Conservation (phyloP, 1,140 invertebrate genomes). For the Papilio dardanus region DNA sequence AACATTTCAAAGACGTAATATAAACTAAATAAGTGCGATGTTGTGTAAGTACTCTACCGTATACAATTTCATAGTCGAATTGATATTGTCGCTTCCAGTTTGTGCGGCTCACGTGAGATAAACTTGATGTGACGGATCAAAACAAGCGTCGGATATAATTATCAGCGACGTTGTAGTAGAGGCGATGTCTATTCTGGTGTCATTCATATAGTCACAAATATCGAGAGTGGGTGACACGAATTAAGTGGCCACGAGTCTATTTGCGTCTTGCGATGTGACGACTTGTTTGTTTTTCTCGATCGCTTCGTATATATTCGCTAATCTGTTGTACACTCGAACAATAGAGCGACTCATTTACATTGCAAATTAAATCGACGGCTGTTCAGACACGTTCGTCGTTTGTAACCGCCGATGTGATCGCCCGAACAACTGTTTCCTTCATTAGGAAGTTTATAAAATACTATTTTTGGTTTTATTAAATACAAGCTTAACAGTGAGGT, state of each 20-base stretch:
- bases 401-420: background rate
- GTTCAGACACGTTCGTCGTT: slow-evolving; percentile 3
- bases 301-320: slow-evolving; percentile 54
- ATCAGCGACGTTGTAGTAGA: slow-evolving; percentile 53
- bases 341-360: slow-evolving; percentile 40
- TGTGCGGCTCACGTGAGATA: slow-evolving; percentile 39
- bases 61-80: background rate
- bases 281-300: slow-evolving; percentile 58
- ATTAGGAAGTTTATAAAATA: background rate
- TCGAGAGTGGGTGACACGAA: slow-evolving; percentile 50
- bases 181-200: slow-evolving; percentile 56
- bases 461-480: background rate
- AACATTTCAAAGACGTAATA: background rate
- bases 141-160: slow-evolving; percentile 59
- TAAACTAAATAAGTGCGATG: background rate
- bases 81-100: slow-evolving; percentile 32
- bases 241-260: slow-evolving; percentile 56
- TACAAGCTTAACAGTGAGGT: background rate
- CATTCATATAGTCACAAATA: slow-evolving; percentile 61
- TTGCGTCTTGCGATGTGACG: slow-evolving; percentile 51
- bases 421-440: slow-evolving; percentile 13
- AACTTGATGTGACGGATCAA: slow-evolving; percentile 52
- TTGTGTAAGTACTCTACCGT: background rate
- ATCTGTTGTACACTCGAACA: slow-evolving; percentile 49
- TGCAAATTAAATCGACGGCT: slow-evolving; percentile 20